Base-by-base conservation (phyloP, 1,140 invertebrate genomes). In the Monochamus saltuarius region DNA sequence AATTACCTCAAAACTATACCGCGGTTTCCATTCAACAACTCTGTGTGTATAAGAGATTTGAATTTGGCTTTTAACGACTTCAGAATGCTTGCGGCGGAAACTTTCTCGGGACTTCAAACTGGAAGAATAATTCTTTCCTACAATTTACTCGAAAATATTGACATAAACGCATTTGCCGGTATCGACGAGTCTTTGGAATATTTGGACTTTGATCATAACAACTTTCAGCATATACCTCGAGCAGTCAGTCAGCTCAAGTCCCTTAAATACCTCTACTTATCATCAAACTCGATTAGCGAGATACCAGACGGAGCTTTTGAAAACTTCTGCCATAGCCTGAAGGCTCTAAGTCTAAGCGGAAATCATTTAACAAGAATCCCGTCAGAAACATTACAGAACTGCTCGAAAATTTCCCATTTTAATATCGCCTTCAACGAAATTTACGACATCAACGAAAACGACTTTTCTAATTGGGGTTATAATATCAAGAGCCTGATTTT, bases 401-500 rank as follows among this genome's bases (percentile, higher is more conserved):
- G 90, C 66, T 84, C 83, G 4, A 84, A 82, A 59, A 78, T 95
- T 40, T 81, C 88, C 10, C 91, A 94, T 76, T 80, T 95, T 45
- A 94, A 94, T 77, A 83, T 94, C 56, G 91, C 90, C 29, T 93
- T 94, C 72, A 95, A 95, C 73, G 85, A 85, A 64, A 93, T 95
- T 66, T 81, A 83, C 22, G 84, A 88, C 66, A 84, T 95, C 49
- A 80, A 84, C 43, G 82, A 85, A 9, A 84, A 84, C 37, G 89
- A 92, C 69, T 93, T 94, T 68, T 71, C 74, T 17, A 82, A 84
- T n/a, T 94, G 92, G 91, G 90, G 88, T 10, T 82, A 83, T 19
- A 87, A 86, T 68, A 78, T 95, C n/a, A 87, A 88, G 65, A 94
- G 91, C 51, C 81, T 96, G 10, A 82, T 93, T 46, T 78, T 96